phyloP scores from a whole-genome alignment of 2,888 invertebrate species.

The Rambutsinella grinnellia region DNA sequence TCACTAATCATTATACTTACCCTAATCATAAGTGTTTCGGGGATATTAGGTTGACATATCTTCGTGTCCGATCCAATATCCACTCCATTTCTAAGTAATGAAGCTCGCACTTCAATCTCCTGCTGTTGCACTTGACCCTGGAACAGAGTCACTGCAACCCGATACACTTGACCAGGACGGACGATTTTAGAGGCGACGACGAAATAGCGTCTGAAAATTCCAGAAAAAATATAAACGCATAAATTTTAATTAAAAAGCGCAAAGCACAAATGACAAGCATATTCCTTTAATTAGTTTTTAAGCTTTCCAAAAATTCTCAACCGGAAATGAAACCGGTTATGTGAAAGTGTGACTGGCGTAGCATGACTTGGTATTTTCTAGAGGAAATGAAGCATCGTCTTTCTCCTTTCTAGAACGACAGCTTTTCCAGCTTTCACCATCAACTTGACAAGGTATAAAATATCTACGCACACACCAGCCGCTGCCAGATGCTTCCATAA shows the following conservation, averaged over 20 bases:
- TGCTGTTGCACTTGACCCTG: conserved; percentile 77
- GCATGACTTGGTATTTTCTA: background rate
- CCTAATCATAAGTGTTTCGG: conserved; percentile 90
- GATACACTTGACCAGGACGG: conserved; percentile 90
- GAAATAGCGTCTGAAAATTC: conserved; percentile 86
- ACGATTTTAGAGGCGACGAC: conserved; percentile 92
- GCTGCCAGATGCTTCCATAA: no score
- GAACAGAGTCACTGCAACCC: conserved; percentile 87
- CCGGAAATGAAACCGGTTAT: background rate
- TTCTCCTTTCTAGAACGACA: background rate
- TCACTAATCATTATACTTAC: conserved; percentile 72
- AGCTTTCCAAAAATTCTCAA: background rate
- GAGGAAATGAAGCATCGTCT: background rate
- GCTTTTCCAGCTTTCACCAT: no score
- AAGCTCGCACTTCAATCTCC: conserved; percentile 83
- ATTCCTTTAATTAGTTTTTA: background rate
- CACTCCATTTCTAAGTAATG: conserved; percentile 90
- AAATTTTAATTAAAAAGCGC: no score
- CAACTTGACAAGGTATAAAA: no score
- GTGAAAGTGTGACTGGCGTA: background rate
- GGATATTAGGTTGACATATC: conserved; percentile 86
- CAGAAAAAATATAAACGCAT: no score
- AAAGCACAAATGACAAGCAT: conserved; percentile 23
- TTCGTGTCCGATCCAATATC: conserved; percentile 88
- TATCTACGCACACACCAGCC: no score